These are phyloP conservation scores for Steinernema scapterisci DNA, from an alignment of 2,888 invertebrate genomes.

Conservation along the genomic window DNA sequence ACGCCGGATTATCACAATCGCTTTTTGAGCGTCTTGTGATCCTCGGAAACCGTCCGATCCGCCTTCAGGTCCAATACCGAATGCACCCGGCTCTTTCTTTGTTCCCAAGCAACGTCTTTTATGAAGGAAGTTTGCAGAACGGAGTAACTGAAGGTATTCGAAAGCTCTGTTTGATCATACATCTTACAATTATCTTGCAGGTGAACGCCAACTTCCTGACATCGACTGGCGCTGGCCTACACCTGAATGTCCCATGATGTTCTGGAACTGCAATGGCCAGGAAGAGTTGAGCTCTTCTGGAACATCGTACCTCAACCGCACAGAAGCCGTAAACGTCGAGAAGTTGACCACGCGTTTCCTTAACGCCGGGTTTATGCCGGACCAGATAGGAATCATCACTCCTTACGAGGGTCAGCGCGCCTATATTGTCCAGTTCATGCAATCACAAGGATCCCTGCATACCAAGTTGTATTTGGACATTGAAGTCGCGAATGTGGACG, in stretches of 20 bases:
- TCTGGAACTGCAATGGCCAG: constrained; percentile 91
- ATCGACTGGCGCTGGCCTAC: constrained; percentile 98
- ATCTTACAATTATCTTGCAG: constrained; percentile 71
- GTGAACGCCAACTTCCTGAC: constrained; percentile 84
- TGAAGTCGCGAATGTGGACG: constrained; percentile 98
- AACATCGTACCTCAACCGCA: constrained; percentile 95
- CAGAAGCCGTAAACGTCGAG: constrained; percentile 97
- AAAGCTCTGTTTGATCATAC: constrained; percentile 43
- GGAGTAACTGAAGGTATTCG: constrained; percentile 83
- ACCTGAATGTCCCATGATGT: constrained; percentile 95
- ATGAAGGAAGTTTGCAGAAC: constrained; percentile 97
- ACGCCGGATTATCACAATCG: constrained; percentile 94
- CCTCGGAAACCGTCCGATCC: constrained; percentile 91
- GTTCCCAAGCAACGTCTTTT: constrained; percentile 98
- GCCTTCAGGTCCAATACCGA: constrained; percentile 84
- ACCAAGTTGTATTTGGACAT: constrained; percentile 92
- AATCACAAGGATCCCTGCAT: constrained; percentile 94
- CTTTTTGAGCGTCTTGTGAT: constrained; percentile 96
- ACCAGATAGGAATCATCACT: constrained; percentile 94
- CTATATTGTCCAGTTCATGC: constrained; percentile 96
- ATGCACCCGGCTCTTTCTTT: constrained; percentile 98
- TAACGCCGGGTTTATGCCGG: constrained; percentile 91
- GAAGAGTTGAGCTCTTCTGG: constrained; percentile 99
- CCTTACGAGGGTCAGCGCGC: constrained; percentile 98
- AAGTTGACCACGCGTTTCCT: constrained; percentile 90